Evolutionary conservation across 37 sponge, comb jelly and placozoan genomes (phyloP), one percentile per base, ranked within the genome.

Genomic region (Chondrosia reniformis): DNA sequence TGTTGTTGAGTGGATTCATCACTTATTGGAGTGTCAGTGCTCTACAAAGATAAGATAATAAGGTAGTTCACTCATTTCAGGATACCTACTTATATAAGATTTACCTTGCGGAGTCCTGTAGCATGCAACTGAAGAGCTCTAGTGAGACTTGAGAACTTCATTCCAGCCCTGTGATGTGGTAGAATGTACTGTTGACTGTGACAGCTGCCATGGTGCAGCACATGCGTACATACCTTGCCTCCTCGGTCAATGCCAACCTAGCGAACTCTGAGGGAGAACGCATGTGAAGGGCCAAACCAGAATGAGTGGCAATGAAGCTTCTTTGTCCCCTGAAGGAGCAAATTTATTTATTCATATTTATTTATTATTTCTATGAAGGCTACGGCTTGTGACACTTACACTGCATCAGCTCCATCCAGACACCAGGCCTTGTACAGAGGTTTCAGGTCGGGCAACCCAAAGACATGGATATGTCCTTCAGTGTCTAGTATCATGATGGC

Each of bases 211-310:
- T 56, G 58, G 4, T 56, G 7, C 58, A 4, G n/a, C 27, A 19
- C 54, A 4, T 56, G 22, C 24, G 7, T 13, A 69, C 85, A 67
- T 81, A 55, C 75, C 76, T 81, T 31, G 79, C 81, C 15, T 81
- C 85, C 32, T 87, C 88, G 4, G 85, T 84, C 33, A 91, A 15
- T 22, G 92, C 87, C 28, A 76, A 77, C 28, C 92, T 71, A 9
- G 77, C 76, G 39, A 91, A 87, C 75, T 91, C 92, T 22, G 92
- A 87, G 19, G 92, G 92, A 13, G 92, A 91, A 43, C 81, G 61
- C 73, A 81, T 75, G 80, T 91, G 88, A 7, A 91, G 74, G 34
- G 87, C 27, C 36, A 84, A 37, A 9, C 92, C 92, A 19, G 58
- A 12, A 0, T 49, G 55, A 33, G 79, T 78, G 5, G 73, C 49